These are phyloP conservation scores for Iselma pallidipennis DNA, from an alignment of 2,888 invertebrate genomes.

Conservation along the genomic window DNA sequence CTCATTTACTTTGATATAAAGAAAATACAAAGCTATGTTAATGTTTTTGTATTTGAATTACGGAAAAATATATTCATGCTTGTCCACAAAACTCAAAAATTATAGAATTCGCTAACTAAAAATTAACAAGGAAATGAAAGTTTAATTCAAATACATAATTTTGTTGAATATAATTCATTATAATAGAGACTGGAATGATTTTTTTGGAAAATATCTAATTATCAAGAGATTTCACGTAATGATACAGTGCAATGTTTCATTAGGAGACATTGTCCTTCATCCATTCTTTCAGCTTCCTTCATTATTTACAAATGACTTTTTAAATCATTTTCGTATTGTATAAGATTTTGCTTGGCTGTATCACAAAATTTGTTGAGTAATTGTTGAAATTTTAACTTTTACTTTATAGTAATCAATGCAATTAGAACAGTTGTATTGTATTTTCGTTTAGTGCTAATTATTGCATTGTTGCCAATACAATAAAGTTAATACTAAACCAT, in stretches of 20 bases:
- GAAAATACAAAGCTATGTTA: no score
- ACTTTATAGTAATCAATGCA: no score
- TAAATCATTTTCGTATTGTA: no score
- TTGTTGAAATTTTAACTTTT: background rate
- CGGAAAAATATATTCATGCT: background rate
- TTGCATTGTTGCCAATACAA: background rate
- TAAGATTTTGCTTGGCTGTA: no score
- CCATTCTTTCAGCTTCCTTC: no score
- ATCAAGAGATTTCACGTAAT: background rate
- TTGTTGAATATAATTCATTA: no score
- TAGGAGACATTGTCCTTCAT: background rate
- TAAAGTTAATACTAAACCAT: background rate
- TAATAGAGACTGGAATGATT: background rate
- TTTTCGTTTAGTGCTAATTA: background rate
- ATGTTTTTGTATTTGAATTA: background rate
- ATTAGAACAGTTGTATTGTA: no score
- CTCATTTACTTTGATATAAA: no score
- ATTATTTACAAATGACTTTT: no score
- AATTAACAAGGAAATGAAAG: background rate
- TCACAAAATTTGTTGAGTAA: no score
- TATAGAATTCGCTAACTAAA: background rate
- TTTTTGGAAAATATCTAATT: background rate
- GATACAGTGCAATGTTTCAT: background rate
- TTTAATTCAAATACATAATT: background rate
- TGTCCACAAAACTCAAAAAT: background rate